Evolutionary conservation across 2,797 vertebrate genomes (phyloP), one percentile per base, ranked within the genome.

Genomic region (Selene dorsalis): DNA sequence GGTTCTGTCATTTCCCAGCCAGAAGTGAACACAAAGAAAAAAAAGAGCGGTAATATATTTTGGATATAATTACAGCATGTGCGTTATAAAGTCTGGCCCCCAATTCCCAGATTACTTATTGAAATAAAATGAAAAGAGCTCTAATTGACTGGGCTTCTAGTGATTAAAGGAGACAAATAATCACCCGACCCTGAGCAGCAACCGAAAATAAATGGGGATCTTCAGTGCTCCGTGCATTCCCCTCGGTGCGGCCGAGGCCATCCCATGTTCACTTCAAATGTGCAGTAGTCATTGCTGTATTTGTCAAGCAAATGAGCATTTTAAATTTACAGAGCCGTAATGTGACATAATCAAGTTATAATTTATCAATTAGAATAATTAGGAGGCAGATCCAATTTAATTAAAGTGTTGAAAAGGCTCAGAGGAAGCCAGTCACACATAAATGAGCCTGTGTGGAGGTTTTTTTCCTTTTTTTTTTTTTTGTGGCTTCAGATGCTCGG

Each of bases 141-240:
- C 90, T 96, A 96, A 96, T 95, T 96, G 95, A 96, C 93, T 94
- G 94, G 93, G 94, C 95, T 95, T 94, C 92, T 89, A 84, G 93
- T 95, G 95, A 98, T 96, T 96, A 95, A 95, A 93, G 83, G 89
- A 95, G 94, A 95, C 89, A 93, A 95, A 96, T 95, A 91, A 95
- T 93, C 87, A 89, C 85, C 93, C 93, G 92, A 94, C 94, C 93
- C 94, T 61, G 77, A 79, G 75, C 75, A 72, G 79, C 92, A 92
- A 88, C 83, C 70, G 87, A n/a, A 79, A 95, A 93, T 61, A 63
- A 95, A 80, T 12, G 22, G 12, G 66, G 22, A 68, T 84, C 73
- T 80, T 66, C 43, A 67, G 28, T 6, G 77, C 66, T 39, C 84
- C 74, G 64, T 38, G 32, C 67, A 17, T 75, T 86, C 90, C 91